phyloP scores from a whole-genome alignment of 2,888 invertebrate species.

The Spatulosminthurus flaviceps region DNA sequence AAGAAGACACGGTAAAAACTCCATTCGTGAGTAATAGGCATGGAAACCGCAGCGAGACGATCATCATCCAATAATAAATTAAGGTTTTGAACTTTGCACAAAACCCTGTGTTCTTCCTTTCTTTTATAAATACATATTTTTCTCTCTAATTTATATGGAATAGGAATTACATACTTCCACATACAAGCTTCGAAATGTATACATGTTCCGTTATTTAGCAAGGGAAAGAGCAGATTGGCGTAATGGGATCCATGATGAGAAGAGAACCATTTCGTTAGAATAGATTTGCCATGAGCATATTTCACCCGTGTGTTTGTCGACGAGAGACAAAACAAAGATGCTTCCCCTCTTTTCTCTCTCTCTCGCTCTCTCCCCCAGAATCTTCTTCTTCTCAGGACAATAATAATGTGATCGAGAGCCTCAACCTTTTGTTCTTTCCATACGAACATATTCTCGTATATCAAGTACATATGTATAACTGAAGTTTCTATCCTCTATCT shows the following conservation, averaged over 20 bases:
- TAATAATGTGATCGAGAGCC: slow-evolving; percentile 4
- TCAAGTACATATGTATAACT: too few species aligned
- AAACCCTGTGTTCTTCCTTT: neutral
- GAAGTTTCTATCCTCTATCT: too few species aligned
- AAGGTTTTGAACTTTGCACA: too few species aligned
- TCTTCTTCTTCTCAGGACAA: slow-evolving; percentile 3
- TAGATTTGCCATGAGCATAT: slow-evolving; percentile 42
- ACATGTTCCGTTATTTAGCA: neutral
- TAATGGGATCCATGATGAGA: slow-evolving; percentile 36
- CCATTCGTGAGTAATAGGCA: slow-evolving; percentile 36
- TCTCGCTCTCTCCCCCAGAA: neutral
- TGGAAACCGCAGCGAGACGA: slow-evolving; percentile 22
- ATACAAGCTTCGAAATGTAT: too few species aligned
- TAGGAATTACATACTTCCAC: too few species aligned
- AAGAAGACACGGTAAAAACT: slow-evolving; percentile 23
- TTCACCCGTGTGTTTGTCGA: slow-evolving; percentile 38
- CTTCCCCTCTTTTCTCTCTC: neutral
- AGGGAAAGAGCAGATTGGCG: slow-evolving; percentile 12
- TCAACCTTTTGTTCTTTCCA: slow-evolving; percentile 3
- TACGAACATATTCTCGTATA: neutral
- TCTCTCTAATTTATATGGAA: neutral
- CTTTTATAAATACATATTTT: neutral
- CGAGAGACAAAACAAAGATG: slow-evolving; percentile 31
- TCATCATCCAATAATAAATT: too few species aligned
- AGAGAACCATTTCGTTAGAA: neutral